Base-by-base conservation (phyloP, 2,797 vertebrate genomes). In the Galaxias olidus region DNA sequence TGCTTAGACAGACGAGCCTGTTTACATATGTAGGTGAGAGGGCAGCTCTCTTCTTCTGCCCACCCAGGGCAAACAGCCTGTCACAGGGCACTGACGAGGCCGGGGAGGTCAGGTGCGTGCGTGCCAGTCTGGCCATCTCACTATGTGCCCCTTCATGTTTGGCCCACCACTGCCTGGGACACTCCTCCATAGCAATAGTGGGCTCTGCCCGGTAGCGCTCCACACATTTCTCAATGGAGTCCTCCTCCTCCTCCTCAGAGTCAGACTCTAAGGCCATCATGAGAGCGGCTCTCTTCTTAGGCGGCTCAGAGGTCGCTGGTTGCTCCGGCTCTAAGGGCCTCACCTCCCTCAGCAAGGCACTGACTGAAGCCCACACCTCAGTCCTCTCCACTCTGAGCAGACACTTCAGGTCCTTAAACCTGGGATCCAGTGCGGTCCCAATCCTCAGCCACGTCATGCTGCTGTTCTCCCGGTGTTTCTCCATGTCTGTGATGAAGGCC, bases 381-480 rank as follows among this genome's bases (percentile, higher is more conserved):
- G 14, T 46, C 42, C 54, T 60, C 4, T 67, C 8, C 46, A 41
- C 15, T 52, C 15, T 67, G 40, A 1, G 4, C 10, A 61, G 65
- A 44, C 58, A 60, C 48, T 63, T 63, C 4, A 69, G 57, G 48
- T 69, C 17, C 54, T 64, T 30, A 74, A 17, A 68, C 53, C 61
- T 12, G 15, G 54, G 65, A 14, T 72, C 64, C 1, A 59, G 65
- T 17, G 57, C 52, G 20, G 69, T 69, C 4, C 54, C 14, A 61
- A 66, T 30, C 44, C 20, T 69, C 30, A 63, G 59, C 70, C 70
- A 76, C 53, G 55, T 56, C n/a, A 62, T 59, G 55, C 40, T 75
- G 11, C 59, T 68, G 9, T 58, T 40, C 13, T 65, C 55, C 46
- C 67, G n/a, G n/a, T n/a, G n/a, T n/a, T n/a, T n/a, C n/a, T n/a